Conservation (phyloP, 2,888 invertebrate genomes). For the Chrysolina americana region DNA sequence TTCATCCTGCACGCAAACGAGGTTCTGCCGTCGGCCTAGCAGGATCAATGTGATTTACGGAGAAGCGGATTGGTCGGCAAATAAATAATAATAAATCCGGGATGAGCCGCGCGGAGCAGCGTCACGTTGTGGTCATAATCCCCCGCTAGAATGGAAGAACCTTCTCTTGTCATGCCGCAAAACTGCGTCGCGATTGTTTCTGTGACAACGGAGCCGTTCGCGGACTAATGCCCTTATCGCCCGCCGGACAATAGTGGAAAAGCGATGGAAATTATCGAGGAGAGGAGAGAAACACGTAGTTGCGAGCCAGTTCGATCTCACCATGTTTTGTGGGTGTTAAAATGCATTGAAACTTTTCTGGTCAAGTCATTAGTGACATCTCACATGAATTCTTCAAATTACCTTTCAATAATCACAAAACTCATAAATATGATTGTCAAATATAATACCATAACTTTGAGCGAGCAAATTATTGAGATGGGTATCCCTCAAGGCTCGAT, state of each 20-base stretch:
- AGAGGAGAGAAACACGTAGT: neutral
- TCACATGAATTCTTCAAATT: too few relatives aligned
- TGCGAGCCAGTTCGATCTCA: too few relatives aligned
- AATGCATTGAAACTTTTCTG: too few relatives aligned
- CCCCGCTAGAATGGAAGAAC: constrained; percentile 48
- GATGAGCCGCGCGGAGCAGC: constrained; percentile 55
- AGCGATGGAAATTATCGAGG: constrained; percentile 3
- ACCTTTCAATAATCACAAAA: too few relatives aligned
- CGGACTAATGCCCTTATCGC: neutral
- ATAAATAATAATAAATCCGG: constrained; percentile 61
- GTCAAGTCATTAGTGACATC: too few relatives aligned
- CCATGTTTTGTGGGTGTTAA: too few relatives aligned
- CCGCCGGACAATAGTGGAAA: neutral
- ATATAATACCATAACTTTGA: too few relatives aligned
- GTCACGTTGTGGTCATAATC: constrained; percentile 59
- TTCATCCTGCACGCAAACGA: constrained; percentile 18
- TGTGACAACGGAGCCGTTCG: neutral
- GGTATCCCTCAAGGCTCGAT: too few relatives aligned
- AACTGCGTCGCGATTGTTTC: constrained; percentile 10
- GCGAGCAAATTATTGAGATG: too few relatives aligned
- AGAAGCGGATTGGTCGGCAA: constrained; percentile 51
- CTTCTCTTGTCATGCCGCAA: constrained; percentile 36
- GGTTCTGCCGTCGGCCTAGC: neutral
- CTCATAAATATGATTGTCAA: too few relatives aligned
- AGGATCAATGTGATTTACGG: constrained; percentile 58